These are phyloP conservation scores for Oscheius myriophilus DNA, from an alignment of 2,888 invertebrate species.

Conservation along the genomic window DNA sequence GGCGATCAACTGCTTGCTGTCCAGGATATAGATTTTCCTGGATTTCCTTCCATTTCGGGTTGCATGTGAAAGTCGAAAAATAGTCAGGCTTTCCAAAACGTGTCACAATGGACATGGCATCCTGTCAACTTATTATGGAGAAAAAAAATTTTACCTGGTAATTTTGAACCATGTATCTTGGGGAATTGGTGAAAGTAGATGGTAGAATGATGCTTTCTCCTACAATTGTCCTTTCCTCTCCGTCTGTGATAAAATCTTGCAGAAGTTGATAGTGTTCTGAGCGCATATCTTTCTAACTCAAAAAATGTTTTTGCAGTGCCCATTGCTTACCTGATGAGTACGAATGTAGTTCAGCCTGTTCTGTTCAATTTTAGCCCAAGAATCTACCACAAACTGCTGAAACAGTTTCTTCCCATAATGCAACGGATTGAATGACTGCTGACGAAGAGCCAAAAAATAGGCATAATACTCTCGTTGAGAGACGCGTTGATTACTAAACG, in stretches of 20 bases:
- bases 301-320: neutral
- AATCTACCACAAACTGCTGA: slow-evolving; percentile 70
- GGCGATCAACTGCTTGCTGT: slow-evolving; percentile 53
- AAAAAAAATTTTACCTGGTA: slow-evolving; percentile 30
- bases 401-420: slow-evolving; percentile 60
- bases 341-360: slow-evolving; percentile 67
- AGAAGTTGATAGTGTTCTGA: slow-evolving; percentile 2
- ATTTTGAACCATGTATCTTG: slow-evolving; percentile 65
- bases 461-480: slow-evolving; percentile 57
- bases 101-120: slow-evolving; percentile 63
- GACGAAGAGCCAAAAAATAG: slow-evolving; percentile 39
- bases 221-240: slow-evolving; percentile 9
- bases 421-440: slow-evolving; percentile 57
- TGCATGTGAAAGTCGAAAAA: slow-evolving; percentile 70
- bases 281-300: neutral
- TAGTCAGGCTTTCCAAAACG: slow-evolving; percentile 59
- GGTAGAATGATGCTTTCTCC: slow-evolving; percentile 63
- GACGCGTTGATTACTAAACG: slow-evolving; percentile 41
- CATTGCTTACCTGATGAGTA: neutral
- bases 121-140: slow-evolving; percentile 24
- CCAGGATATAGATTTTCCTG: slow-evolving; percentile 38
- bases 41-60: slow-evolving; percentile 68
- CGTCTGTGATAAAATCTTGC: slow-evolving; percentile 13
- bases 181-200: slow-evolving; percentile 65
- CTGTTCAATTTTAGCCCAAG: slow-evolving; percentile 71